Percentiles rank a stretch among this genome's conserved stretches.
phyloP scores from a whole-genome alignment of 1,140 invertebrate genomes.

The Sitophilus oryzae region DNA sequence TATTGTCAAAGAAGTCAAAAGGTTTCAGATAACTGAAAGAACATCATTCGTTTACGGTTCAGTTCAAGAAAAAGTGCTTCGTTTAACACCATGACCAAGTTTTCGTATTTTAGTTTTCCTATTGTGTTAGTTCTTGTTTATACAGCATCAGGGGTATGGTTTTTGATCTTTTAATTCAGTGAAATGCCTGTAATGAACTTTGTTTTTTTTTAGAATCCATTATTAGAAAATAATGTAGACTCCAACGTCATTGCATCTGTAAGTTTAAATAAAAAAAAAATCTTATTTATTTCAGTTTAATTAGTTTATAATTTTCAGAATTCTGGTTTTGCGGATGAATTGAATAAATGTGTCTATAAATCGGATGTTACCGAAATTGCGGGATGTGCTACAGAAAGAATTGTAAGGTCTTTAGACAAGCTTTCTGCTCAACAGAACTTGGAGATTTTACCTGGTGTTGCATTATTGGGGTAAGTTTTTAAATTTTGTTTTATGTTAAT shows the following conservation, averaged over 20 bases:
- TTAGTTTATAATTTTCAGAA: slow-evolving; percentile 4
- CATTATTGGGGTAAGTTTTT: slow-evolving; percentile 48
- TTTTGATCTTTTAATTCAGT: neutral
- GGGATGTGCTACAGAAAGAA: slow-evolving; percentile 55
- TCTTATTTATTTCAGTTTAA: neutral
- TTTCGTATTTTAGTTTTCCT: slow-evolving; percentile 4
- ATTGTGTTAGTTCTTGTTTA: neutral
- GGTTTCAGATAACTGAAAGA: no score
- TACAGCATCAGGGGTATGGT: slow-evolving; percentile 13
- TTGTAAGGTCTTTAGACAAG: slow-evolving; percentile 50
- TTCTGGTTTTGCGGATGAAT: slow-evolving; percentile 6
- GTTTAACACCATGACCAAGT: no score
- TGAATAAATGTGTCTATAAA: slow-evolving; percentile 20
- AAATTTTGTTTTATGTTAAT: no score
- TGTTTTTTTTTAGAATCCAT: slow-evolving; percentile 13
- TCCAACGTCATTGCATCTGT: slow-evolving; percentile 11
- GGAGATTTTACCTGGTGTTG: slow-evolving; percentile 52
- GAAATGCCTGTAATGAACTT: neutral
- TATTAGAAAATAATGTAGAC: slow-evolving; percentile 1
- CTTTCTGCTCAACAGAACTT: slow-evolving; percentile 54
- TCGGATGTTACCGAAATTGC: slow-evolving; percentile 47
- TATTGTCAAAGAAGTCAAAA: no score
- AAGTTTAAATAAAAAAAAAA: slow-evolving; percentile 5
- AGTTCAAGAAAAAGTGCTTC: no score
- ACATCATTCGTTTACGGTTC: no score